Percentiles rank a stretch among this genome's conserved stretches.
These are phyloP conservation scores for Limosa lapponica DNA, from an alignment of 2,797 vertebrate species.

Conservation along the genomic window DNA sequence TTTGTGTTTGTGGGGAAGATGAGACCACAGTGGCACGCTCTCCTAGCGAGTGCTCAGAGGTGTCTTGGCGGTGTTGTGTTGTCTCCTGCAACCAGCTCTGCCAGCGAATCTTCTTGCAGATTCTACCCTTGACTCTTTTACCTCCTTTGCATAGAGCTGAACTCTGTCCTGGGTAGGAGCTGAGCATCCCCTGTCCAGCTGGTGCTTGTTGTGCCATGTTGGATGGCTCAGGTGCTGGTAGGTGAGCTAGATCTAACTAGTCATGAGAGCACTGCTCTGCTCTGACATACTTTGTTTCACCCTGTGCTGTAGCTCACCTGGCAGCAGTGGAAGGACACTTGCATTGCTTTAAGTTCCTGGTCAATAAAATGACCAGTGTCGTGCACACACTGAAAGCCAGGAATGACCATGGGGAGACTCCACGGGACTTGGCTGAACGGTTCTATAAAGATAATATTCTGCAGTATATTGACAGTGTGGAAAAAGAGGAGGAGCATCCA, in stretches of 20 bases:
- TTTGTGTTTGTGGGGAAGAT: neutral
- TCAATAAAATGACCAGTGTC: constrained; percentile 70
- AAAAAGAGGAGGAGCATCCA: constrained; percentile 52
- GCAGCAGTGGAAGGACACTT: constrained; percentile 83
- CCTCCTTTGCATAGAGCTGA: neutral
- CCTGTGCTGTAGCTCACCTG: constrained; percentile 75
- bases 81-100: neutral
- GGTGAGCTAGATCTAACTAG: neutral
- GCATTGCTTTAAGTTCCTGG: constrained; percentile 82
- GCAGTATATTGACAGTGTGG: constrained; percentile 72
- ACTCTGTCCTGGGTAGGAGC: neutral
- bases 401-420: constrained; percentile 82
- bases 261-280: neutral
- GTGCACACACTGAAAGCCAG: constrained; percentile 71
- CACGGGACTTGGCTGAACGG: constrained; percentile 78
- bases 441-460: constrained; percentile 80
- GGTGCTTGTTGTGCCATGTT: neutral
- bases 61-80: neutral
- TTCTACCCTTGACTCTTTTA: neutral
- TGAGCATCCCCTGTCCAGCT: rapidly evolving
- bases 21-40: neutral
- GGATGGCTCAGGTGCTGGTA: neutral
- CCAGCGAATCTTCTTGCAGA: neutral
- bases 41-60: neutral
- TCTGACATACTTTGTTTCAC: neutral